Conservation (phyloP, 2,888 invertebrate genomes). For the Synergus umbraculus region DNA sequence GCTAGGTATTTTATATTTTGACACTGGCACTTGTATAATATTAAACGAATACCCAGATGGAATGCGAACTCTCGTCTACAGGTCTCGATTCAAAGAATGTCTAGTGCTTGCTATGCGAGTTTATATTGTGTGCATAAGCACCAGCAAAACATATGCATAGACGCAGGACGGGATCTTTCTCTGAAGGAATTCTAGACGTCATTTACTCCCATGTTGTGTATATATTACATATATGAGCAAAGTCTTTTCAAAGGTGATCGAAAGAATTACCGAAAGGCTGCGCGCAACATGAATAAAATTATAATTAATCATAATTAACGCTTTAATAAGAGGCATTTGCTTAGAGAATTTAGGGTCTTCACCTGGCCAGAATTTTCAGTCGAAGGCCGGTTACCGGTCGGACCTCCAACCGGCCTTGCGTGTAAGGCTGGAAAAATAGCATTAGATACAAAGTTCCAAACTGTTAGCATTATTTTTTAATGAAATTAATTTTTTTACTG, state of each 20-base stretch:
- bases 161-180: not conserved
- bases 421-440: no score
- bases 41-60: not conserved
- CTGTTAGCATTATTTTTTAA: no score
- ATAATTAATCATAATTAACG: no score
- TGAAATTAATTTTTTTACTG: no score
- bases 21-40: not conserved
- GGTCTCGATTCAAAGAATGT: constrained; percentile 20
- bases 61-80: constrained; percentile 6
- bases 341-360: no score
- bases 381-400: no score
- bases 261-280: no score
- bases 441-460: no score
- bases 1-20: not conserved
- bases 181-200: not conserved
- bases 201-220: not conserved
- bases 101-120: constrained; percentile 18
- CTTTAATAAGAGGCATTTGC: no score
- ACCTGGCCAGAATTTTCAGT: no score
- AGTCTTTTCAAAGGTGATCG: not conserved
- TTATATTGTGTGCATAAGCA: constrained; percentile 13
- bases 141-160: not conserved
- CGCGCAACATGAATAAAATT: no score
- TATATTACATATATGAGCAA: not conserved
- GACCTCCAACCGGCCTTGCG: no score